These are phyloP conservation scores for Chrysopilus asiliformis DNA, from an alignment of 2,888 invertebrate species.

Conservation along the genomic window DNA sequence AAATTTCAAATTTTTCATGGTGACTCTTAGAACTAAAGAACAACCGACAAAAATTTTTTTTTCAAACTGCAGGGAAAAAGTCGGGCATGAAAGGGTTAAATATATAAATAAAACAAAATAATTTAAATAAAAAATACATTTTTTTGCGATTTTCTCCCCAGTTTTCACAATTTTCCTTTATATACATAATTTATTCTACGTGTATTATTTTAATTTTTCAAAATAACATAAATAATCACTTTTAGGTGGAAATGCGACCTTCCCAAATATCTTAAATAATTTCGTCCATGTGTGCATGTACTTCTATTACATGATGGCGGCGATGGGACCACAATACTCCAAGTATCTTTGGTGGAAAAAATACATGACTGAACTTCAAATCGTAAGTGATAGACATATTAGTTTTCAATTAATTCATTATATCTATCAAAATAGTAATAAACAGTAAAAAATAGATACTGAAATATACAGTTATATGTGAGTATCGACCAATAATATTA, in stretches of 20 bases:
- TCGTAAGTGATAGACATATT: constrained; percentile 57
- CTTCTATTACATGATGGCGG: constrained; percentile 79
- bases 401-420: neutral
- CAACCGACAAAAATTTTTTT: too few species aligned
- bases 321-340: constrained; percentile 76
- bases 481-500: too few species aligned
- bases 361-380: constrained; percentile 84
- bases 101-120: too few species aligned
- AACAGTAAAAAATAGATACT: too few species aligned
- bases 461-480: too few species aligned
- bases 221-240: neutral
- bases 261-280: constrained; percentile 61
- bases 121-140: too few species aligned
- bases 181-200: too few species aligned
- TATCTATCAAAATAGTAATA: too few species aligned
- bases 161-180: too few species aligned
- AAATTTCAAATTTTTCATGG: neutral
- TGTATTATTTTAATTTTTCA: neutral
- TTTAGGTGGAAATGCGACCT: constrained; percentile 42
- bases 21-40: neutral
- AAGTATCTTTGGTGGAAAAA: constrained; percentile 90
- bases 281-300: constrained; percentile 96
- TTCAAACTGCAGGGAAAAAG: too few species aligned
- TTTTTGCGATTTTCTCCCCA: too few species aligned
- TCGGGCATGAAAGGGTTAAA: too few species aligned